Percentiles rank a stretch among this genome's conserved stretches.
Conservation (phyloP, 2,797 vertebrate genomes). For the Percopsis omiscomaycus region DNA sequence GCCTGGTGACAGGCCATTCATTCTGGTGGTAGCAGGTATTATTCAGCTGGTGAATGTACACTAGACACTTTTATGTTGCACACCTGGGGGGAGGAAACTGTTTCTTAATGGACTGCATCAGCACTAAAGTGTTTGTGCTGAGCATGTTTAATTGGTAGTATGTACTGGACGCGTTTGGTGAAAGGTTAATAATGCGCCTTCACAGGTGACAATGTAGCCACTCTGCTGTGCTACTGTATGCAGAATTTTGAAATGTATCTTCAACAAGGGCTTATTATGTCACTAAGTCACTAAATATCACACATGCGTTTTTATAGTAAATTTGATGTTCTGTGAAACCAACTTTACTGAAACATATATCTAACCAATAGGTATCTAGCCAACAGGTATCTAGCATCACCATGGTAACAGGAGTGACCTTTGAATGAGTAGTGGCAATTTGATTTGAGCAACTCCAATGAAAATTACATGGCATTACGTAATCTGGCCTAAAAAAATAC, state of each 20-base stretch:
- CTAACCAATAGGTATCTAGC: too few relatives aligned
- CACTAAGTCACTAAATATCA: background rate
- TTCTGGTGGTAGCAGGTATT: constrained; percentile 32
- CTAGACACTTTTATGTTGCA: constrained; percentile 25
- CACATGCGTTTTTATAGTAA: background rate
- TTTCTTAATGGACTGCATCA: constrained; percentile 30
- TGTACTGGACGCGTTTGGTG: background rate
- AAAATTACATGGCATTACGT: constrained; percentile 9
- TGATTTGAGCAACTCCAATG: background rate
- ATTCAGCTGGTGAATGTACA: constrained; percentile 28
- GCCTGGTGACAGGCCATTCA: constrained; percentile 46
- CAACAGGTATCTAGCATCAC: background rate
- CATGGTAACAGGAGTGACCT: background rate
- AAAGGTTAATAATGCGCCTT: background rate
- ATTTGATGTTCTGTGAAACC: background rate
- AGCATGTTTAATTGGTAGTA: constrained; percentile 15
- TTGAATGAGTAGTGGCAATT: background rate
- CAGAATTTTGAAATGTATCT: background rate
- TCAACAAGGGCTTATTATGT: too few relatives aligned
- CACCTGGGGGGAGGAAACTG: constrained; percentile 20
- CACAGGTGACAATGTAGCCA: background rate
- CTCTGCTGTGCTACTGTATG: background rate
- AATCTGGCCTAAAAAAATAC: constrained; percentile 3
- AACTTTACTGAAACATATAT: background rate
- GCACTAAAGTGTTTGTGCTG: constrained; percentile 45